Conservation (phyloP, 2,888 invertebrate species). For the Drosophila barbarae region DNA sequence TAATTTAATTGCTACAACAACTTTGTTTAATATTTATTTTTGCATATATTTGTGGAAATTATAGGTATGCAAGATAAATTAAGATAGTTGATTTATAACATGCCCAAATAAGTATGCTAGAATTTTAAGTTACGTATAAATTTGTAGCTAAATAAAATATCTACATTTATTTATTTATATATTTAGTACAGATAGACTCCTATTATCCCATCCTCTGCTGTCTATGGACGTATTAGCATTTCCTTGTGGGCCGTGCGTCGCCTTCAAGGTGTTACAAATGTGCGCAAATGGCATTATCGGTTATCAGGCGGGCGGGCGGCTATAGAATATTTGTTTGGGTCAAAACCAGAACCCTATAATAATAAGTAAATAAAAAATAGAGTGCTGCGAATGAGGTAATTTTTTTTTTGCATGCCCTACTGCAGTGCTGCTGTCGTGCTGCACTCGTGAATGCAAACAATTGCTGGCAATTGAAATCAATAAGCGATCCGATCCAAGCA, state of each 20-base stretch:
- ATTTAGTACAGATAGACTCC: not conserved
- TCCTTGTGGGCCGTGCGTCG: constrained; percentile 32
- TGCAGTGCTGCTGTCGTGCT: constrained; percentile 18
- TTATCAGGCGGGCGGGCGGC: constrained; percentile 28
- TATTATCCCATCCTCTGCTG: constrained; percentile 1
- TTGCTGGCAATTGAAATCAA: constrained; percentile 68
- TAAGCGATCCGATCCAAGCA: constrained; percentile 40
- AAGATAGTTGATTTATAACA: no score
- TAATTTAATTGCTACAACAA: not conserved
- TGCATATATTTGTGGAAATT: no score
- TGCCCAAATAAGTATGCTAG: no score
- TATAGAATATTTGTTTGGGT: constrained; percentile 37
- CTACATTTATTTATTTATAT: not conserved
- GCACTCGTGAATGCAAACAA: constrained; percentile 40
- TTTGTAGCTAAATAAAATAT: not conserved
- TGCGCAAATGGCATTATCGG: constrained; percentile 42
- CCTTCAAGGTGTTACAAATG: constrained; percentile 58
- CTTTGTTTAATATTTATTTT: no score
- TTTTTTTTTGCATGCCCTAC: constrained; percentile 27
- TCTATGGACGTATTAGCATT: constrained; percentile 20
- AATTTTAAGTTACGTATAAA: not conserved
- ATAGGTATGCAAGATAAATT: no score
- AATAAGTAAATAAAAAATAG: not conserved
- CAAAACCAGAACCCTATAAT: constrained; percentile 26
- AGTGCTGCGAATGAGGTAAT: constrained; percentile 21